Base-by-base conservation (phyloP, 2,113 vertebrate genomes). In the Melospiza melodia region DNA sequence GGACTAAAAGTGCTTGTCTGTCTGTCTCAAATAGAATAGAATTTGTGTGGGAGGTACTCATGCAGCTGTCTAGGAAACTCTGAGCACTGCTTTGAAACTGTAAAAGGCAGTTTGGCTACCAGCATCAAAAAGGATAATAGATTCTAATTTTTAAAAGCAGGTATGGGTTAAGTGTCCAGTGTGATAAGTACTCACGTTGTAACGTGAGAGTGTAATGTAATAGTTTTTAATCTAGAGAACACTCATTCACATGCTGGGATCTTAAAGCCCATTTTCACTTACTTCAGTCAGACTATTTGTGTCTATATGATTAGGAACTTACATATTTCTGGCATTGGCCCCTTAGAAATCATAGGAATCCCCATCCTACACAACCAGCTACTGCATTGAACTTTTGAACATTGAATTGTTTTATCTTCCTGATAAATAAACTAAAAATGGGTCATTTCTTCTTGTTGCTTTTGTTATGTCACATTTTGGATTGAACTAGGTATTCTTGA, bases 1-100 rank as follows among this genome's bases (percentile, higher is more conserved):
- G 25, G 28, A 65, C 31, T 83, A 46, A 68, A 88, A 93, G 63
- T 55, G 71, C 58, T 76, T 61, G 37, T 79, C 69, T 93, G 44
- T 59, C 69, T 91, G 71, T 85, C 82, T 94, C 22, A 58, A 67
- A 58, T 28, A n/a, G 69, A 80, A 55, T 5, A 93, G 92, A 93
- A 88, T 88, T 92, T 80, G 88, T 80, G 95, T 90, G 82, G 90
- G 94, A 93, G 75, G 79, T 77, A 68, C 43, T 95, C 18, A 35
- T 33, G 41, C 85, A 67, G 90, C 88, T 94, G 51, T 86, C 92
- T 79, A 83, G 85, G 90, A 94, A 94, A 93, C 58, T 37, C 52
- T 67, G 69, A 95, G 71, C 62, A 16, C 54, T 76, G 83, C 67
- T 86, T 92, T 48, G 1, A 79, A 91, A 87, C 46, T 0, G 7